These are phyloP conservation scores for Electrophaes corylata DNA, from an alignment of 2,888 invertebrate species.

Conservation along the genomic window DNA sequence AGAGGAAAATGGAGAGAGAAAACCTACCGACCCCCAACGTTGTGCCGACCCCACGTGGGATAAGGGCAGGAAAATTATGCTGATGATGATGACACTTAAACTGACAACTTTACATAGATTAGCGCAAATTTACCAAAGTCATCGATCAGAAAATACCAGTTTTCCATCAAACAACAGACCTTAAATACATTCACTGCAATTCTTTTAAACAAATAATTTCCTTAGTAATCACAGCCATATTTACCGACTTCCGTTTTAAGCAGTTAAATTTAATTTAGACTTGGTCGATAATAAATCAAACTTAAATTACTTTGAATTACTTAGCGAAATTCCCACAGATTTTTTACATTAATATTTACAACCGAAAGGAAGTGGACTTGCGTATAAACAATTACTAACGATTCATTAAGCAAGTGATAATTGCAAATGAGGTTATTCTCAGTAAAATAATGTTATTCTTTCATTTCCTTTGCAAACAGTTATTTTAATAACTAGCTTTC, in stretches of 20 bases:
- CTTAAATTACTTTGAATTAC: neutral
- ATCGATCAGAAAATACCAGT: no score
- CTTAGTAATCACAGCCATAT: no score
- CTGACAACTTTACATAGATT: no score
- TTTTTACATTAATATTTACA: conserved; percentile 6
- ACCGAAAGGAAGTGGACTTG: conserved; percentile 13
- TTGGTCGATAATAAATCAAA: conserved; percentile 4
- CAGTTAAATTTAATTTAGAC: neutral
- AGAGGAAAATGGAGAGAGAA: no score
- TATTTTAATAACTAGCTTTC: conserved; percentile 12
- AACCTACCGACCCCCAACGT: no score
- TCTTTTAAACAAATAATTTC: no score
- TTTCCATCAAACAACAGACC: no score
- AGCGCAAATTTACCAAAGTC: no score
- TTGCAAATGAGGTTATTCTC: conserved; percentile 9
- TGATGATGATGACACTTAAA: no score
- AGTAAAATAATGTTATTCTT: conserved; percentile 13
- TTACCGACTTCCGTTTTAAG: conserved; percentile 1
- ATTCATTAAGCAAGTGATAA: conserved; percentile 4
- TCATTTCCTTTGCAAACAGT: conserved; percentile 23
- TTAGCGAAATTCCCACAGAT: conserved; percentile 13
- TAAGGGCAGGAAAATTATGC: no score
- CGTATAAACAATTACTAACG: conserved; percentile 10
- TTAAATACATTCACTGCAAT: no score
- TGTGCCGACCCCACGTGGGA: no score